Base-by-base conservation (phyloP, 2,113 vertebrate species). In the Oreochromis spilurus region DNA sequence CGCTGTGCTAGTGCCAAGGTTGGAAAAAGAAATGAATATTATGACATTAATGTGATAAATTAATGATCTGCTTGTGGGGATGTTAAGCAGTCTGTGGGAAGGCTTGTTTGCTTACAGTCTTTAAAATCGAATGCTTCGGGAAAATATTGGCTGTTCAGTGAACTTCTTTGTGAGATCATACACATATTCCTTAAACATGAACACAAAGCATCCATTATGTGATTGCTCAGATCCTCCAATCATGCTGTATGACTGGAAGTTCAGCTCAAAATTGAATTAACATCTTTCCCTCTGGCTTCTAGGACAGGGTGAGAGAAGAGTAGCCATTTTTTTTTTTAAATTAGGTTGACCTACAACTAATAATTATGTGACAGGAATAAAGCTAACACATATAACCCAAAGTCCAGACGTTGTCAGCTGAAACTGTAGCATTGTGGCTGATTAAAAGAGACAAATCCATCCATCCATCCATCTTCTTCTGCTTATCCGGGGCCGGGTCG, bases 401-500 rank as follows among this genome's bases (percentile, higher is more conserved):
- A 70, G 36, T 45, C 65, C 38, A 43, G 21, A 34, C 1, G 2
- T 10, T 62, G 13, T 19, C 16, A 62, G 3, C 16, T 62, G 58
- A 34, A 62, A 62, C 58, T 10, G 9, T 17, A 50, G 48, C 2
- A 7, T 17, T 17, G 16, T 50, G 16, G 6, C 16, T 17, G 45
- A 58, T 16, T 31, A 58, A 58, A 29, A 58, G 4, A 24, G 11
- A 7, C 9, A 65, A 36, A 34, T 62, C 9, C 19, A 34, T 6
- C 58, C 9, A 2, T 62, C 58, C 16, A 34, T 7, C 31, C 31
- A 34, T 34, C 5, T 34, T 34, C 31, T 34, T 34, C 6, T 5
- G 31, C 6, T 34, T 34, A 34, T 34, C 29, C 0, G 3, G 1
- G 3, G 57, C 3, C 3, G 5, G 29, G 29, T 60, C 9, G 3